A percentile compares a stretch with the other conserved stretches of the same genome.
phyloP scores from a whole-genome alignment of 1,140 invertebrate species.

The Solenopsis invicta region DNA sequence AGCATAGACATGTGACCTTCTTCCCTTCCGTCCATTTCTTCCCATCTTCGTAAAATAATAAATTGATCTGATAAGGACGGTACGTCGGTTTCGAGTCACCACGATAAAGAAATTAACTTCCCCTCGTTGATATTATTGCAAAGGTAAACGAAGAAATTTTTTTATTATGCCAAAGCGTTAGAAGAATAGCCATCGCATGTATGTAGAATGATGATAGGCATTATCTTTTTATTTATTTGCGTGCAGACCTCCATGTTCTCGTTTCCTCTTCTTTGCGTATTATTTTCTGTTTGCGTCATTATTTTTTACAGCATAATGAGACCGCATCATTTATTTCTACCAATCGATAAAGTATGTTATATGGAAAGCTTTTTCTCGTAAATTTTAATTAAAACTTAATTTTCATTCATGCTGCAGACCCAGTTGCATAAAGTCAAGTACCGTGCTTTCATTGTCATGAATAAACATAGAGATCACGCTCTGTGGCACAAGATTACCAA shows the following conservation, averaged over 20 bases:
- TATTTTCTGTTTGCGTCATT: background rate
- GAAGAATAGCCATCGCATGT: background rate
- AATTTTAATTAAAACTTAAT: slow-evolving; percentile 18
- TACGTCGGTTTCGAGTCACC: background rate
- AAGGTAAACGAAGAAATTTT: background rate
- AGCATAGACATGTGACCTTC: background rate
- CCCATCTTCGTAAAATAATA: slow-evolving; percentile 9
- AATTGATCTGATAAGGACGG: slow-evolving; percentile 28
- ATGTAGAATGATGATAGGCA: background rate
- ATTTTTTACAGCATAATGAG: background rate
- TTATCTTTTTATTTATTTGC: background rate
- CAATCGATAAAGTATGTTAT: background rate
- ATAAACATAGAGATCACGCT: slow-evolving; percentile 11
- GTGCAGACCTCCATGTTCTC: background rate
- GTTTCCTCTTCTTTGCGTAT: background rate
- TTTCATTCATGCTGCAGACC: background rate
- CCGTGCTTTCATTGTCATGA: background rate
- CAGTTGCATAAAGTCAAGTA: background rate
- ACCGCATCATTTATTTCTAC: background rate
- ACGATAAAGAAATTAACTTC: slow-evolving; percentile 5
- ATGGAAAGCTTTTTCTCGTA: background rate
- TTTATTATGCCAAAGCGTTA: background rate
- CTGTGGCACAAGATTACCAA: background rate
- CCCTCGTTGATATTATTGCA: slow-evolving; percentile 5
- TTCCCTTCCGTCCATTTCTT: background rate